Conservation (phyloP, 2,113 vertebrate species). For the Paramormyrops kingsleyae region DNA sequence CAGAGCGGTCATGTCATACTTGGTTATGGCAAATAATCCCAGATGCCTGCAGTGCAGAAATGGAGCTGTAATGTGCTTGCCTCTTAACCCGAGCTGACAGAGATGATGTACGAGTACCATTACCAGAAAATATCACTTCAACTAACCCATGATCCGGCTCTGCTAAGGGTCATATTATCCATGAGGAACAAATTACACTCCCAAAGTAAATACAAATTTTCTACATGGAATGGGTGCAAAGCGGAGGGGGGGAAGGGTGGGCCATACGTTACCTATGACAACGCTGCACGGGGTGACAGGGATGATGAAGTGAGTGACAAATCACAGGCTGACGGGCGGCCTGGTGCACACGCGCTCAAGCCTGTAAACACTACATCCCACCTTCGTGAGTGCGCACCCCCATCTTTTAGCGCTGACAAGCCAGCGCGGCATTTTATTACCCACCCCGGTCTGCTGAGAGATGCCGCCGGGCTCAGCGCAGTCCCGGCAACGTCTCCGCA, state of each 20-base stretch:
- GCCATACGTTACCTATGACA: conserved; percentile 61
- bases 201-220: conserved; percentile 99
- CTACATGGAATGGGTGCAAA: conserved; percentile 81
- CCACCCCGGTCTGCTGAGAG: conserved; percentile 45
- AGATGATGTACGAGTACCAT: conserved; percentile 99
- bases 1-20: conserved; percentile 98
- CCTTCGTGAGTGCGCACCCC: conserved; percentile 60
- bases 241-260: conserved; percentile 45
- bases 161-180: conserved; percentile 99
- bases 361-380: conserved; percentile 67
- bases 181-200: conserved; percentile 99
- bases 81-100: conserved; percentile 99
- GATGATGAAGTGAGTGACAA: conserved; percentile 82
- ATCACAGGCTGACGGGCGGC: conserved; percentile 72
- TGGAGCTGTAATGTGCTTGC: conserved; percentile 99
- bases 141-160: conserved; percentile 99
- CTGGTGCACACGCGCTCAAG: conserved; percentile 62
- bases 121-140: conserved; percentile 99
- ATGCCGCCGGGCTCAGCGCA: conserved; percentile 52
- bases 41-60: conserved; percentile 99
- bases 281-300: conserved; percentile 69
- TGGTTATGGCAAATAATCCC: conserved; percentile 99
- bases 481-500: conserved; percentile 57
- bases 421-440: conserved; percentile 60
- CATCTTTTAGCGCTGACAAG: conserved; percentile 65